Percentiles rank a stretch among this genome's conserved stretches.
These are phyloP conservation scores for Chaetops frenatus DNA, from an alignment of 2,113 vertebrate genomes.

Conservation along the genomic window DNA sequence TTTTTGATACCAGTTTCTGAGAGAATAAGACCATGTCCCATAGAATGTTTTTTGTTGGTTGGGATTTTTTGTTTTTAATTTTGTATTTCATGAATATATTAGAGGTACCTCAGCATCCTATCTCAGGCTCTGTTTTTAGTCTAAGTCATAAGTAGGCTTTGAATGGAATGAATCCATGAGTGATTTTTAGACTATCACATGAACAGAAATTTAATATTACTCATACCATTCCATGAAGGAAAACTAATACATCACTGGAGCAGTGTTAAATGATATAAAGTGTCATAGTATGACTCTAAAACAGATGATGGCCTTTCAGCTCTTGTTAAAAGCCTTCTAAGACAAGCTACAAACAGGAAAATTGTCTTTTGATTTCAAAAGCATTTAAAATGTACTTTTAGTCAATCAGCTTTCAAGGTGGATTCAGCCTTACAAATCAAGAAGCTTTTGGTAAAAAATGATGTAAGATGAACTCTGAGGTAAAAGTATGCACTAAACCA, in stretches of 20 bases:
- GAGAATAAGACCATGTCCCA: not conserved
- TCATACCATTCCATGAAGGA: not conserved
- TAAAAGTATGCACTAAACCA: not conserved
- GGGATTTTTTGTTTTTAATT: not conserved
- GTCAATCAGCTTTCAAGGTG: not conserved
- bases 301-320: not conserved
- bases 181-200: not conserved
- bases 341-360: not conserved
- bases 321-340: not conserved
- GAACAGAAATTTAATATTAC: not conserved
- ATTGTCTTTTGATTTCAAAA: not conserved
- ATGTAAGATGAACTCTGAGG: not conserved
- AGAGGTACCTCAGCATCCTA: not conserved
- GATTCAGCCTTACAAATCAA: not conserved
- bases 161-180: not conserved
- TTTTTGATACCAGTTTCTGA: not conserved
- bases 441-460: not conserved
- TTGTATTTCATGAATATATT: rapidly evolving
- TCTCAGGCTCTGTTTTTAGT: not conserved
- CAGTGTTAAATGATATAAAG: not conserved
- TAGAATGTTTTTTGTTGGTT: not conserved
- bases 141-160: not conserved
- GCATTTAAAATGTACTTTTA: not conserved
- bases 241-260: not conserved
- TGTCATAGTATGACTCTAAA: not conserved